These are phyloP conservation scores for Hydrolagus affinis DNA, from an alignment of 2,113 vertebrate species.

Conservation along the genomic window DNA sequence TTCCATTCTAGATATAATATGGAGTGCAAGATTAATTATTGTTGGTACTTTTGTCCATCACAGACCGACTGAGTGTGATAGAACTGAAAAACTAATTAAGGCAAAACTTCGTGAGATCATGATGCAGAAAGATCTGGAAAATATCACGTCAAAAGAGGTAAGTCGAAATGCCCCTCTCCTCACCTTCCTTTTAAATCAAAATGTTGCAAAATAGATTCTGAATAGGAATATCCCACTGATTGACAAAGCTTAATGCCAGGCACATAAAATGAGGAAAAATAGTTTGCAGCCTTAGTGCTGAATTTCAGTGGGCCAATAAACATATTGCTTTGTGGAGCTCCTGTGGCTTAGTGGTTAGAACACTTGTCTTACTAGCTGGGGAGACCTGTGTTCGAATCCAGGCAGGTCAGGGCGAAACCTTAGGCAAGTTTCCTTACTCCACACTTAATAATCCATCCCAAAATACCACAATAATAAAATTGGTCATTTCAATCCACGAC, in stretches of 20 bases:
- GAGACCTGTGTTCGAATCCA: no score
- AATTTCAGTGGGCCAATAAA: no score
- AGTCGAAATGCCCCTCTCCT: constrained; percentile 33
- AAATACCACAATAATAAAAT: no score
- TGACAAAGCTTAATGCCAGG: background rate
- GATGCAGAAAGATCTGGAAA: constrained; percentile 98
- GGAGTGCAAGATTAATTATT: background rate
- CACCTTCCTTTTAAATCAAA: background rate
- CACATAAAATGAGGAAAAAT: background rate
- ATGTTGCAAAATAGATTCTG: background rate
- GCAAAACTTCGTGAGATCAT: constrained; percentile 88
- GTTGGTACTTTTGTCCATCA: background rate
- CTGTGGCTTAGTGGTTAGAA: no score
- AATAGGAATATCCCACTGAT: background rate
- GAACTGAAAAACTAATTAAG: constrained; percentile 87
- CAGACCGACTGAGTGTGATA: constrained; percentile 90
- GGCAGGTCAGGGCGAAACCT: no score
- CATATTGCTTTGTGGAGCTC: no score
- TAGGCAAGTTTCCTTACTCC: no score
- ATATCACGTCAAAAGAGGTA: constrained; percentile 95
- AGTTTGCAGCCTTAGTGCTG: no score
- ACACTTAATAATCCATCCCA: no score
- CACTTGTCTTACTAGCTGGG: no score
- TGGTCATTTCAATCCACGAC: no score
- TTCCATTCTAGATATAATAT: no score